Percentiles rank a stretch among this genome's conserved stretches.
Conservation (phyloP, 2,113 vertebrate genomes). For the Sturnus vulgaris region DNA sequence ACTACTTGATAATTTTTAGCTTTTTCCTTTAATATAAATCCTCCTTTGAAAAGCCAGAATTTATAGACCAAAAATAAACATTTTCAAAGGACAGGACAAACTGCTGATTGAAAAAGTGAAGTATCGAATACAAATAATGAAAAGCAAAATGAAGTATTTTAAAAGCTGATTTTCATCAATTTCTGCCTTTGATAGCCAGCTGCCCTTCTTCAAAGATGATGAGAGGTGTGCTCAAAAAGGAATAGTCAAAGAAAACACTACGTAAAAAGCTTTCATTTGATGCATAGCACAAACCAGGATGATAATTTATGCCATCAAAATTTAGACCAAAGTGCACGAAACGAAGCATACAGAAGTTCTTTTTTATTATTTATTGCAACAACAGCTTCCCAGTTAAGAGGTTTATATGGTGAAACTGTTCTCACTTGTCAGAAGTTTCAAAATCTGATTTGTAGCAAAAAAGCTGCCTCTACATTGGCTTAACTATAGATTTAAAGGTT, state of each 20-base stretch:
- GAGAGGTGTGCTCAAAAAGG: background rate
- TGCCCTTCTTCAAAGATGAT: background rate
- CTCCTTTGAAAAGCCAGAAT: background rate
- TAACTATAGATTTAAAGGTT: constrained; percentile 13
- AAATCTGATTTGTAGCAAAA: background rate
- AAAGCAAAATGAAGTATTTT: background rate
- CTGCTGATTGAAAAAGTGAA: background rate
- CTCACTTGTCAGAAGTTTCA: background rate
- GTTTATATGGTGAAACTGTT: background rate
- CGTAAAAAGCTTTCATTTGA: background rate
- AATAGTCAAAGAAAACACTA: background rate
- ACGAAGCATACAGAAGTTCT: background rate
- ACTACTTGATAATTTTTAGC: background rate
- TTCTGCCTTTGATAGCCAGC: background rate
- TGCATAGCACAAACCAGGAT: background rate
- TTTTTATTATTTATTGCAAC: background rate
- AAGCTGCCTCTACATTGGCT: background rate
- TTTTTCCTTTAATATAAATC: background rate
- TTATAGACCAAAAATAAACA: background rate
- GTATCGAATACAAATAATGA: background rate
- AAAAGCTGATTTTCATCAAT: background rate
- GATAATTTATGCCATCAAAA: background rate
- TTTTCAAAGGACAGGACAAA: background rate
- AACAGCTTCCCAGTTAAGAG: background rate
- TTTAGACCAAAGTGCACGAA: background rate